Percentiles rank a stretch among this genome's conserved stretches.
Conservation (phyloP, 2,797 vertebrate species). For the Australoheros facetus region DNA sequence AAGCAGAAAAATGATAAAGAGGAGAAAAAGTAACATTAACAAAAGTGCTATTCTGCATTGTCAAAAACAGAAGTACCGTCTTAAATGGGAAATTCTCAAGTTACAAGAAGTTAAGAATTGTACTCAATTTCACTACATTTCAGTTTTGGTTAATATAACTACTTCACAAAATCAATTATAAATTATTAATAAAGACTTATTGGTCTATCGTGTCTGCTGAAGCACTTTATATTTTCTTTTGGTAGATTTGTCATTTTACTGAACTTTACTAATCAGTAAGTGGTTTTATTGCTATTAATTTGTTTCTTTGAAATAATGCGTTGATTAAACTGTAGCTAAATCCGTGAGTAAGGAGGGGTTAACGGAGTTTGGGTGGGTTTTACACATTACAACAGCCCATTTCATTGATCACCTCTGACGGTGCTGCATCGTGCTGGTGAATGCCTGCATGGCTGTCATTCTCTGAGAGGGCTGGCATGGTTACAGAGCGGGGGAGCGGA, state of each 20-base stretch:
- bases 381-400: conserved; percentile 29
- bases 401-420: conserved; percentile 48
- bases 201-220: neutral
- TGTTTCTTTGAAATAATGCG: neutral
- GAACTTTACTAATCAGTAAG: neutral
- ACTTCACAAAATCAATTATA: neutral
- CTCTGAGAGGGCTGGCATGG: conserved; percentile 51
- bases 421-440: conserved; percentile 56
- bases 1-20: neutral
- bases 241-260: neutral
- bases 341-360: neutral
- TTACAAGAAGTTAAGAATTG: neutral
- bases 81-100: neutral
- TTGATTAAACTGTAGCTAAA: neutral
- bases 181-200: neutral
- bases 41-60: neutral
- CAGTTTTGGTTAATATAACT: neutral
- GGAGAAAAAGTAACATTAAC: neutral
- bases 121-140: neutral
- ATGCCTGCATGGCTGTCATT: conserved; percentile 28
- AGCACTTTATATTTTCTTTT: neutral
- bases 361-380: conserved; percentile 5
- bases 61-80: neutral
- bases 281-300: neutral
- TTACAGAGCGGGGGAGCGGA: conserved; percentile 51